Conservation (phyloP, 2,113 vertebrate genomes). For the Calidris pygmaea region DNA sequence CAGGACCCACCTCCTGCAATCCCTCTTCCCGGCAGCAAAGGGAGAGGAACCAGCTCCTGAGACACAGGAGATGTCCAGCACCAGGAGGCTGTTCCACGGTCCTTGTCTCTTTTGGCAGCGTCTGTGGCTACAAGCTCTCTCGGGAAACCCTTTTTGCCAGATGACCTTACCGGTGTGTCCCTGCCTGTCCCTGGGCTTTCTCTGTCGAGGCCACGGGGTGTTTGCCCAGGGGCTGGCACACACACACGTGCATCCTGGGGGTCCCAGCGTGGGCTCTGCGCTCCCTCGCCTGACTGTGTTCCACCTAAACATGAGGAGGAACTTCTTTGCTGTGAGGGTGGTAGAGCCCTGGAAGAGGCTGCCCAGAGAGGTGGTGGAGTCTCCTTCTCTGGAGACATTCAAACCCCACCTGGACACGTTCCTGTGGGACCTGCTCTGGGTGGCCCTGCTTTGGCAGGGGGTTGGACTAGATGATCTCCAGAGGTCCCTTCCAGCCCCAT, state of each 20-base stretch:
- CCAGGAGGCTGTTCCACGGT: not conserved
- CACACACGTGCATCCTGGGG: not conserved
- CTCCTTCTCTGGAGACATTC: no score
- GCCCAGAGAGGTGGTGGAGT: no score
- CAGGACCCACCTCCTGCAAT: not conserved
- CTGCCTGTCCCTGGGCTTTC: not conserved
- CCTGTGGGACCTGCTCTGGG: no score
- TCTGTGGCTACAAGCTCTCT: not conserved
- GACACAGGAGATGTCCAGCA: rapidly evolving
- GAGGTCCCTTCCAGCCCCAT: no score
- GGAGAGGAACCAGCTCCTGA: rapidly evolving
- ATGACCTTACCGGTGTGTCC: not conserved
- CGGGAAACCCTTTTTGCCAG: not conserved
- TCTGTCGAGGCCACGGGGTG: rapidly evolving
- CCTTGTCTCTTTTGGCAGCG: not conserved
- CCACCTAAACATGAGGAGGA: no score
- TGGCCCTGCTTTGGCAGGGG: no score
- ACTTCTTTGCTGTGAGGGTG: no score
- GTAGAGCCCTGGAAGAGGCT: no score
- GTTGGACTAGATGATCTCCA: no score
- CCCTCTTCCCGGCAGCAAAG: not conserved
- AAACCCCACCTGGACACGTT: no score
- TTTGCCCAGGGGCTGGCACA: not conserved
- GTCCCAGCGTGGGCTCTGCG: rapidly evolving
- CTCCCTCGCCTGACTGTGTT: not conserved